Conservation (phyloP, 2,797 vertebrate species). For the Lindbergichthys nudifrons region DNA sequence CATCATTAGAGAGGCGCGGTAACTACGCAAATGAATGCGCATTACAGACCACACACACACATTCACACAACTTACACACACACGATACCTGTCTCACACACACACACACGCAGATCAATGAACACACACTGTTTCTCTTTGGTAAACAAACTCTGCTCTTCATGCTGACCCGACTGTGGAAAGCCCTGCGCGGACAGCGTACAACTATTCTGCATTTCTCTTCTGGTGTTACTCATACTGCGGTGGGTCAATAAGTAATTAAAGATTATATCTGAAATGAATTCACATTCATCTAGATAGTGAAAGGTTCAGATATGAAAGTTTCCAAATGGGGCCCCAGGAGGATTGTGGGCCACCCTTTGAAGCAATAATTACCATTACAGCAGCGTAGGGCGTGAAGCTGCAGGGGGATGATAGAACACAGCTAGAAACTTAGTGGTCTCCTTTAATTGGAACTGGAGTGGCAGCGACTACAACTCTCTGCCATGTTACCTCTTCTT, state of each 20-base stretch:
- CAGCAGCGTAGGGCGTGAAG: conserved; percentile 57
- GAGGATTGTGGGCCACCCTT: conserved; percentile 77
- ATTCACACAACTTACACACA: conserved; percentile 22
- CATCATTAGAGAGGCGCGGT: conserved; percentile 83
- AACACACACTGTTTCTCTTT: conserved; percentile 68
- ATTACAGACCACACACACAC: conserved; percentile 2
- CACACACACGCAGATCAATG: conserved; percentile 64
- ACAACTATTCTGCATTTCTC: conserved; percentile 40
- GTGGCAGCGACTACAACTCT: conserved; percentile 44
- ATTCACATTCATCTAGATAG: conserved; percentile 81
- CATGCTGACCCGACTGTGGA: conserved; percentile 44
- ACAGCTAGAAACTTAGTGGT: conserved; percentile 56
- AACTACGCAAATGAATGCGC: conserved; percentile 47
- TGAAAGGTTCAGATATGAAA: conserved; percentile 79
- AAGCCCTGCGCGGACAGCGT: conserved; percentile 6
- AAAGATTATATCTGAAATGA: conserved; percentile 81
- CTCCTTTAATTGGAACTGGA: conserved; percentile 77
- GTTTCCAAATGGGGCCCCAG: conserved; percentile 77
- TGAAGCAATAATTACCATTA: conserved; percentile 84
- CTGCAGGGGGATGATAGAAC: conserved; percentile 66
- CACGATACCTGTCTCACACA: conserved; percentile 11
- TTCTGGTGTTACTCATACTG: conserved; percentile 50
- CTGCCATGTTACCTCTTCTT: conserved; percentile 30
- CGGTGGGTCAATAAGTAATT: conserved; percentile 77
- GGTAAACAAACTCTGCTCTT: conserved; percentile 71